A percentile compares a stretch with the other conserved stretches of the same genome.
phyloP scores from a whole-genome alignment of 2,888 invertebrate genomes.

The Machimus atricapillus region DNA sequence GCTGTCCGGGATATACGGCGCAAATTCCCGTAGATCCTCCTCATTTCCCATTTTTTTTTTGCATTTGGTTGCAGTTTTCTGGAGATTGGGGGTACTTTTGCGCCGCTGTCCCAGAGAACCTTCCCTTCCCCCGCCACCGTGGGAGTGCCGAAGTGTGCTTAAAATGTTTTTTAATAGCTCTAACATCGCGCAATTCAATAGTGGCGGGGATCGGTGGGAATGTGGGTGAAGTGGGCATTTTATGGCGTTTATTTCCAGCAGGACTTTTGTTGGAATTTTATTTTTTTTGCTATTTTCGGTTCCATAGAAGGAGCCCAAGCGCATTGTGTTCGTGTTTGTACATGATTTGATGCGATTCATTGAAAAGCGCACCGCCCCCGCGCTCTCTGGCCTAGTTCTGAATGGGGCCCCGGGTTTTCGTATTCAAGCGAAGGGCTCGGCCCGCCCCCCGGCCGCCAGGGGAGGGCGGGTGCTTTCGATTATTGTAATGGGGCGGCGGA shows the following conservation, averaged over 20 bases:
- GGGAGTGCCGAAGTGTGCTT: background rate
- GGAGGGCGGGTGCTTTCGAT: background rate
- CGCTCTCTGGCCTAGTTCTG: background rate
- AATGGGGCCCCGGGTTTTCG: background rate
- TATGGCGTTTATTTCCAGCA: background rate
- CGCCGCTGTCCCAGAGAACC: background rate
- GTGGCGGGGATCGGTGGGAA: background rate
- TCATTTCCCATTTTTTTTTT: background rate
- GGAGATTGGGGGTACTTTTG: background rate
- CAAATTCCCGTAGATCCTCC: background rate
- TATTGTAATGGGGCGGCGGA: background rate
- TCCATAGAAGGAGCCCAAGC: background rate
- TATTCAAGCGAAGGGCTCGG: background rate
- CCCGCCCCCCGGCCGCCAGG: background rate
- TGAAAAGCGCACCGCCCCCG: background rate
- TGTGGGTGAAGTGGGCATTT: background rate
- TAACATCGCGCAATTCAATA: background rate
- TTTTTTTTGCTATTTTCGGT: background rate
- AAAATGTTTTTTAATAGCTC: background rate
- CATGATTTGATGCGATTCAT: background rate
- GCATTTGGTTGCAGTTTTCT: conserved; percentile 1
- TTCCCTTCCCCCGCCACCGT: background rate
- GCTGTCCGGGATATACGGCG: background rate
- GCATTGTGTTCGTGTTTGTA: background rate
- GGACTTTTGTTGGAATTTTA: background rate